These are phyloP conservation scores for Mesochorus sp. DNA, from an alignment of 2,888 invertebrate genomes.

Conservation along the genomic window DNA sequence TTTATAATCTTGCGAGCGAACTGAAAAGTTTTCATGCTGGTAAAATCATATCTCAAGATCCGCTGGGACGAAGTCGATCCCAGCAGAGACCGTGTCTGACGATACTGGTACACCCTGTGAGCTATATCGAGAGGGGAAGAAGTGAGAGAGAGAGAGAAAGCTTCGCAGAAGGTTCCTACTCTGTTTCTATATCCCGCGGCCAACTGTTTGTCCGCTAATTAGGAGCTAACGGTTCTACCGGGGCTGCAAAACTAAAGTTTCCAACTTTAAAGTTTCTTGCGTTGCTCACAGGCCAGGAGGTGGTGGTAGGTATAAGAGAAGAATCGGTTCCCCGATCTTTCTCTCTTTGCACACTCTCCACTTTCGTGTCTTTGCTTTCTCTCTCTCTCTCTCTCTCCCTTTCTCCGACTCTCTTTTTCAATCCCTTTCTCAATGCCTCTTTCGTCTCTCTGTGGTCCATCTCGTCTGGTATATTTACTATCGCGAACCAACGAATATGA, in stretches of 20 bases:
- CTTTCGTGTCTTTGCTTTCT: conserved; percentile 60
- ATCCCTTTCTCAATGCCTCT: conserved; percentile 2
- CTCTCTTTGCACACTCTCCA: conserved; percentile 50
- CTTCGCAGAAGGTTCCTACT: conserved; percentile 7
- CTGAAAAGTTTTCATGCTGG: not conserved
- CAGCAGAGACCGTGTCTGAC: not conserved
- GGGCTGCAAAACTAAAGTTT: conserved; percentile 44
- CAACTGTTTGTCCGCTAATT: conserved; percentile 81
- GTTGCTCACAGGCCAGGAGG: conserved; percentile 68
- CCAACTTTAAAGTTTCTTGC: conserved; percentile 81
- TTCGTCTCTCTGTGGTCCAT: conserved; percentile 22
- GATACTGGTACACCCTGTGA: not conserved
- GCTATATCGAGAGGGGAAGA: no score
- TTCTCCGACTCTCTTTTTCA: conserved; percentile 49
- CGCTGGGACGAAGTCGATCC: not conserved
- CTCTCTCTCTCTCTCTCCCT: conserved; percentile 38
- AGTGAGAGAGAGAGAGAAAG: no score
- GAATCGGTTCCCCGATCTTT: conserved; percentile 47
- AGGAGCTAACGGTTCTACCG: conserved; percentile 78
- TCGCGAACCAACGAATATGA: conserved; percentile 4
- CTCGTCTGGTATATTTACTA: conserved; percentile 45
- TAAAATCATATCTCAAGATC: not conserved
- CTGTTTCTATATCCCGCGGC: conserved; percentile 73
- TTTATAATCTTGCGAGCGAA: not conserved
- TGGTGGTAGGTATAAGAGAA: conserved; percentile 50